Evolutionary conservation across 1,140 invertebrate species (phyloP), one percentile per base, ranked within the genome.

Genomic region (Macrocentrus cingulum): DNA sequence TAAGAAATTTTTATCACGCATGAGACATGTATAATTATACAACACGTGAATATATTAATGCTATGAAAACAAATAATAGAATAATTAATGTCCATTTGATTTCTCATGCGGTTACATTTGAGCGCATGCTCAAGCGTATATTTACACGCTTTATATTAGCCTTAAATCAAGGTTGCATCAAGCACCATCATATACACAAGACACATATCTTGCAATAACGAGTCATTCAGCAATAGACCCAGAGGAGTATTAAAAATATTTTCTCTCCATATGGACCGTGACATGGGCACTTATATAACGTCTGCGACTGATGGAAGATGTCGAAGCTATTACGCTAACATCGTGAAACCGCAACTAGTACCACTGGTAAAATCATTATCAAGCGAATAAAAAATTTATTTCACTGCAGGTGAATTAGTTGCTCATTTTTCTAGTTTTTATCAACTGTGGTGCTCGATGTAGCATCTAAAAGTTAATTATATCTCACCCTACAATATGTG

Each of bases 111-210:
- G n/a, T n/a, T 16, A 16, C 29, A 18, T 29, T 36, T 15, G 16
- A 39, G n/a, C 16, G 11, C 16, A 4, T 4, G 16, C 16, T 2
- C 16, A 39, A 39, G n/a, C 16, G 36, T 15, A 29, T 29, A 29
- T 29, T 29, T 29, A 29, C 25, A 29, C 25, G 9, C 25, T 29
- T 29, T 9, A 29, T 4, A 34, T 50, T 19, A 37, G 39, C 42
- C 55, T 32, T 42, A 57, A 57, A 57, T 57, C 45, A 57, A 57
- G 55, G 55, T 50, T 57, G 55, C 36, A 50, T 42, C 53, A 55
- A 54, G 19, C 16, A 22, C 23, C 49, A 52, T 52, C 36, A 37
- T 52, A 22, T 18, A 50, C 55, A 37, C 34, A 50, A 50, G 25
- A 57, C 23, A 16, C 51, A n/a, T 11, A 32, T 8, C 23, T 41